Base-by-base conservation (phyloP, 2,888 invertebrate genomes). In the Ferrisia virgata region DNA sequence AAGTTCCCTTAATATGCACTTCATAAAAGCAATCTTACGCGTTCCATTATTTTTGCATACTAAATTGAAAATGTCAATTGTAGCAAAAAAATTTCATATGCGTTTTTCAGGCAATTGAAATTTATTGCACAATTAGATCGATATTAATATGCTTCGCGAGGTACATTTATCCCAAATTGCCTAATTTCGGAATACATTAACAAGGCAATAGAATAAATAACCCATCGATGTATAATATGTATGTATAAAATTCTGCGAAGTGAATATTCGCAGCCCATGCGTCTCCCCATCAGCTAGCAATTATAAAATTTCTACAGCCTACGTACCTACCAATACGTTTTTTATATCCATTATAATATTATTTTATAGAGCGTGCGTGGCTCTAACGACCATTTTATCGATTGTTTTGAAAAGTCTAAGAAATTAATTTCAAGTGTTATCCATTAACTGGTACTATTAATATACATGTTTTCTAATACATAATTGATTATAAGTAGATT, bases 401-500 rank as follows among this genome's bases (percentile, higher is more conserved):
- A 72, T 31, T 64, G 33, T 72, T 72, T 13, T 31, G 11, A n/a
- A 72, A 72, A 5, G 33, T 33, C 33, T 72, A 2, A n/a, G 25
- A 31, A 18, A 72, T 33, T 22, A 25, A 72, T 33, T 33, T 33
- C n/a, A 64, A 33, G 72, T 72, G 72, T 72, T 72, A 72, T 72
- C 33, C 33, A 18, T 72, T 72, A 36, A 31, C 33, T 31, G n/a
- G 64, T 72, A 15, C 33, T 33, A 72, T 72, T 72, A n/a, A n/a
- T n/a, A n/a, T n/a, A n/a, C n/a, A 33, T 33, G n/a, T n/a, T 33
- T 72, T 58, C 8, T 43, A 11, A n/a, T 64, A 31, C 28, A 33
- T 72, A 72, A 72, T 72, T 72, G 72, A 72, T 72, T 72, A 11
- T 6, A n/a, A n/a, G n/a, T n/a, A n/a, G n/a, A n/a, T n/a, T n/a